Evolutionary conservation across 1,140 invertebrate genomes (phyloP), one percentile per base, ranked within the genome.

Genomic region (Ips typographus): DNA sequence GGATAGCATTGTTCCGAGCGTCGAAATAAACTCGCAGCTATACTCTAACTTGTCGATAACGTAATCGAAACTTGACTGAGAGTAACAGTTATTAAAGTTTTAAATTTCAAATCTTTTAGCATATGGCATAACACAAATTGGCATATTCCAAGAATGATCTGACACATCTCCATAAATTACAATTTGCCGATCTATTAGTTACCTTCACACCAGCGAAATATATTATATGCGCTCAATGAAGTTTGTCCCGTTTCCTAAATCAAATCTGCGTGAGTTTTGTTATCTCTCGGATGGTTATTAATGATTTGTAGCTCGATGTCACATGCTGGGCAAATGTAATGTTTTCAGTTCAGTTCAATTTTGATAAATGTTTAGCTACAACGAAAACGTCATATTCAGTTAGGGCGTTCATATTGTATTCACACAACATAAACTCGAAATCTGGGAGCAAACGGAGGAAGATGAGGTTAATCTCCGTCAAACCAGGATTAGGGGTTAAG

Each of bases 81-180:
- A 22, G 22, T 22, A 22, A 22, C 22, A 22, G 22, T 22, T 22
- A 22, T 22, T 22, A 22, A 22, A 22, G 22, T 22, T 22, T 22
- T 22, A 22, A 22, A 22, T 22, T 22, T 22, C 22, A 22, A 0
- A 22, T 22, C 22, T 22, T 22, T 22, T 22, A 0, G 22, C 22
- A 22, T 22, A 22, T 22, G 22, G 22, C 22, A 22, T 22, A 22
- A 22, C 22, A 22, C 22, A 6, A 49, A 22, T 49, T 49, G 6
- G 6, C 44, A 49, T 22, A 49, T 49, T 49, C 44, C 44, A 22
- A 49, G 44, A 49, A 49, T 49, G 6, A 49, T 6, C 44, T 8
- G 44, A 49, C 44, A 49, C 3, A 49, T 49, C 44, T 49, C 44
- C 44, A 49, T 49, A 49, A 49, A 49, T 49, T 49, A 49, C 44